Evolutionary conservation across 2,797 vertebrate species (phyloP).

Genomic region (Heliangelus exortis): DNA sequence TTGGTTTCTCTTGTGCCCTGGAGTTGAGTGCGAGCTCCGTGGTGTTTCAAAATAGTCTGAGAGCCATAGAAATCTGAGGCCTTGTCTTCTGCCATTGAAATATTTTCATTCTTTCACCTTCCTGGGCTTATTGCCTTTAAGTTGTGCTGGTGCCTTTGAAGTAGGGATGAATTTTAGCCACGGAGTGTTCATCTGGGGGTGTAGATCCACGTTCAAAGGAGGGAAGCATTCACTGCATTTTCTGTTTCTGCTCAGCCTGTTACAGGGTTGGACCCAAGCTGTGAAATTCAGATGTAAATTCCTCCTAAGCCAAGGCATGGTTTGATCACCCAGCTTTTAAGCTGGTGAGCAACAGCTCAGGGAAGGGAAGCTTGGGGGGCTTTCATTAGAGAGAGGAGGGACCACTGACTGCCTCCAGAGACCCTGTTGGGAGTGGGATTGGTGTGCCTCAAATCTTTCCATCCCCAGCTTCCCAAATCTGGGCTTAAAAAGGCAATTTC

Average conservation of each 20-base stretch:
- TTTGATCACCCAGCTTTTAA: not conserved
- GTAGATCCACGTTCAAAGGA: not conserved
- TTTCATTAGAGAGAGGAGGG: not conserved
- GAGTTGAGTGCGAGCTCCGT: not conserved
- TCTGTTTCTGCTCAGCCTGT: conserved; percentile 1
- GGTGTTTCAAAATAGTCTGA: not conserved
- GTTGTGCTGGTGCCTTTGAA: conserved; percentile 43
- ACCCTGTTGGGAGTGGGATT: not conserved
- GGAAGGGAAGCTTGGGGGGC: not conserved
- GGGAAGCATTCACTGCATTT: not conserved
- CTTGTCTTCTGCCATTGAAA: conserved; percentile 38
- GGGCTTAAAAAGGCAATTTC: not conserved
- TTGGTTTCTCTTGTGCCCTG: conserved; percentile 3
- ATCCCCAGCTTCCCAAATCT: not conserved
- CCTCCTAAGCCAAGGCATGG: not conserved
- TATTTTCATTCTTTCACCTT: conserved; percentile 27
- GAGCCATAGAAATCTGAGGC: not conserved
- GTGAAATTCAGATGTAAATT: conserved; percentile 67
- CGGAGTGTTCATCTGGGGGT: not conserved
- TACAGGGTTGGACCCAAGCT: conserved; percentile 42
- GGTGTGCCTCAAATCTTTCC: not conserved
- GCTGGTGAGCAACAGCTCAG: not conserved
- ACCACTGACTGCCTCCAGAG: not conserved
- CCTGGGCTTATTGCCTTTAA: conserved; percentile 33
- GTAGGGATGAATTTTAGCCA: conserved; percentile 26